These are phyloP conservation scores for Notolabrus celidotus DNA, from an alignment of 2,797 vertebrate species.

Conservation along the genomic window DNA sequence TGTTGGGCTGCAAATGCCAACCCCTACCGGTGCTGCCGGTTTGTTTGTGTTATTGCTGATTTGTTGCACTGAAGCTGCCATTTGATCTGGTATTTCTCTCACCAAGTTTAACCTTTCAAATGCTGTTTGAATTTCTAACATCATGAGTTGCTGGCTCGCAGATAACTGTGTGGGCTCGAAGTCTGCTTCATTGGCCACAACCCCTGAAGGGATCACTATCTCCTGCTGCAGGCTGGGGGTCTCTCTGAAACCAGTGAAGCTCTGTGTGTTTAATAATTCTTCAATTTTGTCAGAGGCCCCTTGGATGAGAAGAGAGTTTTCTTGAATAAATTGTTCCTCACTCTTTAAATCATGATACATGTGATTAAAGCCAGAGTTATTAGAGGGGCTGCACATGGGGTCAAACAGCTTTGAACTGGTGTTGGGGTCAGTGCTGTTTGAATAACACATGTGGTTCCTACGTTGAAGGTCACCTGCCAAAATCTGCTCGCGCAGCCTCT, in stretches of 20 bases:
- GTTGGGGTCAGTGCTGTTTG: conserved; percentile 54
- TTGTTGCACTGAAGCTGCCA: conserved; percentile 15
- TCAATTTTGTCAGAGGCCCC: conserved; percentile 47
- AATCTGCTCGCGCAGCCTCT: conserved; percentile 84
- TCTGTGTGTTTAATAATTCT: conserved; percentile 47
- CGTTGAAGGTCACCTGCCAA: conserved; percentile 81
- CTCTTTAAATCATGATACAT: conserved; percentile 40
- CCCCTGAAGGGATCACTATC: conserved; percentile 24
- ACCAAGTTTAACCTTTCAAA: conserved; percentile 90
- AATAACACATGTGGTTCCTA: conserved; percentile 61
- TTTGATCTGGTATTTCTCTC: conserved; percentile 73
- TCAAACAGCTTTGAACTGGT: conserved; percentile 46
- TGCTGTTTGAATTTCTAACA: conserved; percentile 89
- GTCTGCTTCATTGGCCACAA: conserved; percentile 45
- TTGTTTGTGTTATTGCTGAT: conserved; percentile 28
- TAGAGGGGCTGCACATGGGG: conserved; percentile 41
- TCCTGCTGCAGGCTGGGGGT: conserved; percentile 18
- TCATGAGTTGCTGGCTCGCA: conserved; percentile 82
- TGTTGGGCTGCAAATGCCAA: conserved; percentile 62
- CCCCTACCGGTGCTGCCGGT: conserved; percentile 58
- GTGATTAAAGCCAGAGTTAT: conserved; percentile 40
- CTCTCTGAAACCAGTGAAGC: conserved; percentile 71
- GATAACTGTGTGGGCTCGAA: conserved; percentile 61
- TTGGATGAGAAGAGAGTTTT: conserved; percentile 25
- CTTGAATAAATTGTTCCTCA: conserved; percentile 34